These are phyloP conservation scores for Cerceris rybyensis DNA, from an alignment of 2,888 invertebrate species.

Conservation along the genomic window DNA sequence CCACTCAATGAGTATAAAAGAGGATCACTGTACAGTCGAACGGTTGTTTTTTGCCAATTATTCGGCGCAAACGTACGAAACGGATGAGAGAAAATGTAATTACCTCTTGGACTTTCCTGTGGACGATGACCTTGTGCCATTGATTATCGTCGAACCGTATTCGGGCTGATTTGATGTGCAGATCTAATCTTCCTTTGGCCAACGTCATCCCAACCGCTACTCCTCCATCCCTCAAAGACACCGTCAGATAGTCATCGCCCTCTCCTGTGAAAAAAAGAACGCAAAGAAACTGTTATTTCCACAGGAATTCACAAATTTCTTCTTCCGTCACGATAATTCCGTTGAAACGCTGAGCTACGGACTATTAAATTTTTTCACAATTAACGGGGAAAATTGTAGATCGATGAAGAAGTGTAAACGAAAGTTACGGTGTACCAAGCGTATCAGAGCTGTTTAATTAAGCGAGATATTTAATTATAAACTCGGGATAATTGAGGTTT, in stretches of 20 bases:
- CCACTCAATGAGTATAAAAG: not conserved
- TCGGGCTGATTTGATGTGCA: conserved; percentile 93
- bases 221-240: conserved; percentile 94
- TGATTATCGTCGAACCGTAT: conserved; percentile 97
- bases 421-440: too few species aligned
- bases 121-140: conserved; percentile 96
- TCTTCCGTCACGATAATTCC: not conserved
- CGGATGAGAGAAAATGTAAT: conserved; percentile 60
- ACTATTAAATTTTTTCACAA: too few species aligned
- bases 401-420: too few species aligned
- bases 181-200: conserved; percentile 94
- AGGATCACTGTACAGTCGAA: not conserved
- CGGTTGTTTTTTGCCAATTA: conserved; percentile 19
- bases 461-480: too few species aligned
- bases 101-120: conserved; percentile 95
- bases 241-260: conserved; percentile 93
- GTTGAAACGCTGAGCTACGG: too few species aligned
- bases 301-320: not conserved
- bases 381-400: too few species aligned
- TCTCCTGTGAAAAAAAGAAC: conserved; percentile 86
- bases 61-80: conserved; percentile 3
- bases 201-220: conserved; percentile 94
- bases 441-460: too few species aligned
- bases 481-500: too few species aligned
- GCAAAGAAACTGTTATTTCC: not conserved